These are phyloP conservation scores for Agrotis clavis DNA, from an alignment of 2,888 invertebrate species.

Conservation along the genomic window DNA sequence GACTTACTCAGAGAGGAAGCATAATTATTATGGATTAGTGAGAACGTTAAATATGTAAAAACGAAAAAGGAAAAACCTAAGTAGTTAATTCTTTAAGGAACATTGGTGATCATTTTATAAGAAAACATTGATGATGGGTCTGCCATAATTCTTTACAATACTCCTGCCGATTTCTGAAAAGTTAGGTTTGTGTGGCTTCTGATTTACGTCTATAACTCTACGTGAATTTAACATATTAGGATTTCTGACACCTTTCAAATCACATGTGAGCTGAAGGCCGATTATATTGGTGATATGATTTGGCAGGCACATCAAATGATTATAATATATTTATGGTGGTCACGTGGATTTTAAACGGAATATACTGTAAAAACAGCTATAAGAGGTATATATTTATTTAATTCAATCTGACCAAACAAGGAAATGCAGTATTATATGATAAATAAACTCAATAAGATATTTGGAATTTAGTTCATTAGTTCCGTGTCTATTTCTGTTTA, in stretches of 20 bases:
- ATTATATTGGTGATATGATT: constrained; percentile 45
- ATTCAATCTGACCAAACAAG: background rate
- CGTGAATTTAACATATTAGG: background rate
- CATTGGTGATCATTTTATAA: background rate
- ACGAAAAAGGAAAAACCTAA: too few relatives aligned
- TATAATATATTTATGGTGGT: constrained; percentile 36
- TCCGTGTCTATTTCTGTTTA: constrained; percentile 20
- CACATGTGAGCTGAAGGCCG: constrained; percentile 34
- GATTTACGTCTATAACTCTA: background rate
- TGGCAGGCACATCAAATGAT: constrained; percentile 45
- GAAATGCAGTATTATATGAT: background rate
- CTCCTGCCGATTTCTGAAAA: background rate
- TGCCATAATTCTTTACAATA: background rate
- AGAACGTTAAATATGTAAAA: too few relatives aligned
- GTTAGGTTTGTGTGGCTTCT: background rate
- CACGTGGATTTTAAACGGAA: constrained; percentile 23
- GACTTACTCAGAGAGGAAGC: too few relatives aligned
- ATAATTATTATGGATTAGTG: background rate
- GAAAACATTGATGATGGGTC: background rate
- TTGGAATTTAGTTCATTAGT: constrained; percentile 14
- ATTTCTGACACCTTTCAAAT: constrained; percentile 12
- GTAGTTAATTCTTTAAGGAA: background rate
- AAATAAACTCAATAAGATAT: constrained; percentile 14
- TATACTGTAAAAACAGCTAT: constrained; percentile 2
- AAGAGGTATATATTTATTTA: background rate